Percentiles rank a stretch among this genome's conserved stretches.
phyloP scores from a whole-genome alignment of 2,797 vertebrate species.

The Pteropus rufus region DNA sequence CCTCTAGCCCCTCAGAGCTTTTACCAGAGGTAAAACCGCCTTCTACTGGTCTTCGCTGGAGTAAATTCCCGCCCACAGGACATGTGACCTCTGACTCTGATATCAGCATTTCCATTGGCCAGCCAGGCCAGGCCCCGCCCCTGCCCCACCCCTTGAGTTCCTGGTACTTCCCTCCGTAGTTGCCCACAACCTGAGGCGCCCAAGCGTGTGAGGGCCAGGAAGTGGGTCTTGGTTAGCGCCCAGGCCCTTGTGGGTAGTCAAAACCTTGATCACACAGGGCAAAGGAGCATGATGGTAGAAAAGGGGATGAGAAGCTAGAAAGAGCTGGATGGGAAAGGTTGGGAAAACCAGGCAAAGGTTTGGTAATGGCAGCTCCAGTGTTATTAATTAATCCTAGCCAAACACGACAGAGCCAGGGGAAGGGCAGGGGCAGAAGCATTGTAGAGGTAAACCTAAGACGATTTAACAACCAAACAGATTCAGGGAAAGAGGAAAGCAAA shows the following conservation, averaged over 20 bases:
- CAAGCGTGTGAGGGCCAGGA: fast-evolving
- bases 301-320: neutral
- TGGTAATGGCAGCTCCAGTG: neutral
- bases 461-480: neutral
- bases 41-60: fast-evolving
- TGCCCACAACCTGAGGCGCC: fast-evolving
- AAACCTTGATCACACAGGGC: fast-evolving
- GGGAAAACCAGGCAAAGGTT: neutral
- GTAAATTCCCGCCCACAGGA: neutral
- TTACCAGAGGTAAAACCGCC: neutral
- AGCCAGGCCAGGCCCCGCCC: neutral
- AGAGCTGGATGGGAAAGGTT: neutral
- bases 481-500: neutral
- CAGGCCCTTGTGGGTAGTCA: fast-evolving
- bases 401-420: neutral
- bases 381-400: neutral
- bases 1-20: fast-evolving
- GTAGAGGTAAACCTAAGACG: neutral
- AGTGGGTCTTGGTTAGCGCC: fast-evolving
- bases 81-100: neutral
- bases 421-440: neutral
- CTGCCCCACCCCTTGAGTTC: neutral
- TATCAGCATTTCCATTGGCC: neutral
- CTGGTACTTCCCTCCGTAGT: fast-evolving
- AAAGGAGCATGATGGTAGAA: fast-evolving